Conservation (phyloP, 2,113 vertebrate species). For the Craseonycteris thonglongyai region DNA sequence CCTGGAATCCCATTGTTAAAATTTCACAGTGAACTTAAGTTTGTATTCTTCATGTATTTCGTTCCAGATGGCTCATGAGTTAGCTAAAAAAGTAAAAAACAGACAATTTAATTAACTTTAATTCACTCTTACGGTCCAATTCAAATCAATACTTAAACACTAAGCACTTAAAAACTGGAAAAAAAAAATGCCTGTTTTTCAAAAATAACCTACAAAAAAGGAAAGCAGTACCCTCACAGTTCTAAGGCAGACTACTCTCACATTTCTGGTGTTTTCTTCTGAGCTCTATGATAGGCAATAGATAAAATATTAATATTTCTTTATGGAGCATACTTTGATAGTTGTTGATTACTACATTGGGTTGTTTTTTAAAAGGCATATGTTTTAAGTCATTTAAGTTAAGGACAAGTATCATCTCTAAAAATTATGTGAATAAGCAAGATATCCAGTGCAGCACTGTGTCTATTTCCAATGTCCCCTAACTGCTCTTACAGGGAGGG, state of each 20-base stretch:
- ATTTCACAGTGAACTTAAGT: background rate
- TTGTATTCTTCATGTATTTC: background rate
- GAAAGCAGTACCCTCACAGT: too few species aligned
- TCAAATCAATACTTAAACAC: background rate
- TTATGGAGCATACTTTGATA: background rate
- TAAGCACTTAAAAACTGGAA: background rate
- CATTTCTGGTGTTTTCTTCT: background rate
- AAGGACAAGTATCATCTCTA: background rate
- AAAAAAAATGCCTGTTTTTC: background rate
- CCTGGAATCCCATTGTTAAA: too few species aligned
- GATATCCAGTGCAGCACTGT: background rate
- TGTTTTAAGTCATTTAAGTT: background rate
- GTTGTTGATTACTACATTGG: background rate
- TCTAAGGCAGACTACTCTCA: background rate
- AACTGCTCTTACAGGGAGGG: background rate
- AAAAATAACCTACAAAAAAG: background rate
- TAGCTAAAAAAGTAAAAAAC: background rate
- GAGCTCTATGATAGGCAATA: background rate
- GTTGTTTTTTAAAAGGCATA: background rate
- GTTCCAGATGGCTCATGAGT: background rate
- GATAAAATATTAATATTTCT: background rate
- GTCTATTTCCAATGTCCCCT: background rate
- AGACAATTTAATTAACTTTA: background rate
- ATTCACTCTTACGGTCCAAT: background rate
- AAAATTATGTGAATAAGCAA: background rate